Conservation (phyloP, 2,888 invertebrate genomes). For the Cremastinae sp. region DNA sequence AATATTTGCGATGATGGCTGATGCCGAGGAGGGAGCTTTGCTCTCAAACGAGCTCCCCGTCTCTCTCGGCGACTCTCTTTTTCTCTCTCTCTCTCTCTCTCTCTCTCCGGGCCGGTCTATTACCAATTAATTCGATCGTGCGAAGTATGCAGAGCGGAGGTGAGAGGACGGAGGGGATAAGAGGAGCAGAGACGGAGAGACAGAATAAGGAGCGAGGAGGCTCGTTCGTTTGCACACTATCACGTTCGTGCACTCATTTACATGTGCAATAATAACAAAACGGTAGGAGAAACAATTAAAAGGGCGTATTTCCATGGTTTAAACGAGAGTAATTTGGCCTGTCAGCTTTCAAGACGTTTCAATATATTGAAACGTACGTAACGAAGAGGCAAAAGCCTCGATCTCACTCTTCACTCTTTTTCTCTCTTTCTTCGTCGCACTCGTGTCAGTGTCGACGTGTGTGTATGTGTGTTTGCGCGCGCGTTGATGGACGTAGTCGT, state of each 20-base stretch:
- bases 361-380: not conserved
- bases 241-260: conserved; percentile 17
- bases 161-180: conserved; percentile 38
- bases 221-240: conserved; percentile 51
- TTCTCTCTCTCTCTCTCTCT: conserved; percentile 54
- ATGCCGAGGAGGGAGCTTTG: conserved; percentile 37
- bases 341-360: not conserved
- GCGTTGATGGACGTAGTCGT: conserved; percentile 69
- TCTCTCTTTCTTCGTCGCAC: conserved; percentile 21
- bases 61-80: too few relatives aligned
- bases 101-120: conserved; percentile 74
- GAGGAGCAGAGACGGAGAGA: conserved; percentile 32
- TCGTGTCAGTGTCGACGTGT: conserved; percentile 5
- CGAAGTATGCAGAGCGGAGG: conserved; percentile 77
- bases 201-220: conserved; percentile 44
- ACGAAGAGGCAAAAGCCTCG: conserved; percentile 50
- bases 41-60: conserved; percentile 40
- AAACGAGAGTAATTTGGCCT: not conserved
- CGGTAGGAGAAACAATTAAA: too few relatives aligned
- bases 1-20: conserved; percentile 71
- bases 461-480: conserved; percentile 19
- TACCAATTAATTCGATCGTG: conserved; percentile 80
- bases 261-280: not conserved
- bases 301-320: not conserved
- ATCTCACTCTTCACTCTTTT: conserved; percentile 26